These are phyloP conservation scores for Proteles cristata DNA, from an alignment of 2,113 vertebrate species.

Conservation along the genomic window DNA sequence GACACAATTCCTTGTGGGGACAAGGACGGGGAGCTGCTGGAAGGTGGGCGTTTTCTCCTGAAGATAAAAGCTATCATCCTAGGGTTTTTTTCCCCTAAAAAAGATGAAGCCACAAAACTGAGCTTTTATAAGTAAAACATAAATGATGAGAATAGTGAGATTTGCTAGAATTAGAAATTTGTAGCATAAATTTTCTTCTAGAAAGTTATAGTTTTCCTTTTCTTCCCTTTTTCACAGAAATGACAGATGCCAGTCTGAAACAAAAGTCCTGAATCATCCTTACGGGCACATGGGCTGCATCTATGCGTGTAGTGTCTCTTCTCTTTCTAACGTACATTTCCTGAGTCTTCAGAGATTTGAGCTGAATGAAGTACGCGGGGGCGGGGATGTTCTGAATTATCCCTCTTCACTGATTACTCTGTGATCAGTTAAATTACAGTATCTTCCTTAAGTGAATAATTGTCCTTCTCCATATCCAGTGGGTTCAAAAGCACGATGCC, in stretches of 20 bases:
- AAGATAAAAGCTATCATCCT: neutral
- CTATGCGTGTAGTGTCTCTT: neutral
- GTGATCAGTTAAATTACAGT: neutral
- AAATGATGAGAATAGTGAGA: neutral
- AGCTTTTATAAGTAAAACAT: neutral
- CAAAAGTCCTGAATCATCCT: neutral
- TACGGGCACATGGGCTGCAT: neutral
- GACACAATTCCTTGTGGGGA: neutral
- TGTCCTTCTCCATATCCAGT: neutral
- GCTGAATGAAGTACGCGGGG: neutral
- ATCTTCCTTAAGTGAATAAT: neutral
- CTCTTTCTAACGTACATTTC: neutral
- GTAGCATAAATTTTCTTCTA: neutral
- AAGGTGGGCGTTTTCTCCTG: neutral
- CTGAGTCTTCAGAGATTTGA: neutral
- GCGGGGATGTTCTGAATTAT: neutral
- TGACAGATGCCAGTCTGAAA: neutral
- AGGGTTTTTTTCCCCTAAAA: neutral
- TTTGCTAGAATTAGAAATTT: slow-evolving; percentile 1
- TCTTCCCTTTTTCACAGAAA: neutral
- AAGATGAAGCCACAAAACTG: neutral
- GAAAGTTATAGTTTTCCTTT: neutral
- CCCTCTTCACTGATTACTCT: neutral
- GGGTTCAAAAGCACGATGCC: neutral
- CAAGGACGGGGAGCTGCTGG: neutral